Percentiles rank a stretch among this genome's conserved stretches.
Evolutionary conservation across 2,888 invertebrate genomes (phyloP).

Genomic region (Drosophila cognata): DNA sequence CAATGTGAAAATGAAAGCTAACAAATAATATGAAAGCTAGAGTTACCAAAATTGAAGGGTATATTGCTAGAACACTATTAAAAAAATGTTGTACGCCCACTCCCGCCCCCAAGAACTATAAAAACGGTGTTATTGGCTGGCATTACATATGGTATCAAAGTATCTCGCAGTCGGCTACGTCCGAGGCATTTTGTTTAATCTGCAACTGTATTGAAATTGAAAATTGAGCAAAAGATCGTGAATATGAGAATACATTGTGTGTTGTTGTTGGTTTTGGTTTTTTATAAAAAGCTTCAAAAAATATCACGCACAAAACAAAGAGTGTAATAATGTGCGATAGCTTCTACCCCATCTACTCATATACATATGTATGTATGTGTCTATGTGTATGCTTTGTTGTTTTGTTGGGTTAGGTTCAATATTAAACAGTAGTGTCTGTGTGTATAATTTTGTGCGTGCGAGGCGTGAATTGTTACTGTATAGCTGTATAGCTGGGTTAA

Average conservation of each 20-base stretch:
- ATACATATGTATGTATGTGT: slow-evolving; percentile 1
- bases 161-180: no score
- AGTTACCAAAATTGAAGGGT: no score
- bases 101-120: no score
- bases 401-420: slow-evolving; percentile 79
- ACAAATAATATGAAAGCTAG: no score
- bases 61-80: no score
- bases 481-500: slow-evolving; percentile 24
- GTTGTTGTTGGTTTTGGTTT: slow-evolving; percentile 28
- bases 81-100: no score
- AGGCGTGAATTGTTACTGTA: slow-evolving; percentile 59
- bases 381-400: slow-evolving; percentile 49
- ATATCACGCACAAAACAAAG: slow-evolving; percentile 46
- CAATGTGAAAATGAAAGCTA: no score
- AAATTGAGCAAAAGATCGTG: slow-evolving; percentile 76
- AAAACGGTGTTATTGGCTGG: no score
- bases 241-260: slow-evolving; percentile 17
- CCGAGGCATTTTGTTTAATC: not conserved
- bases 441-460: slow-evolving; percentile 51
- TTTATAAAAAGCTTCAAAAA: slow-evolving; percentile 64
- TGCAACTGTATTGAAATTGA: slow-evolving; percentile 13
- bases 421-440: slow-evolving; percentile 25
- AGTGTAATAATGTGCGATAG: slow-evolving; percentile 59
- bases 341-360: slow-evolving; percentile 24
- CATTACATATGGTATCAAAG: no score